Evolutionary conservation across 2,888 invertebrate genomes (phyloP).

Genomic region (Pseudococcus longispinus): DNA sequence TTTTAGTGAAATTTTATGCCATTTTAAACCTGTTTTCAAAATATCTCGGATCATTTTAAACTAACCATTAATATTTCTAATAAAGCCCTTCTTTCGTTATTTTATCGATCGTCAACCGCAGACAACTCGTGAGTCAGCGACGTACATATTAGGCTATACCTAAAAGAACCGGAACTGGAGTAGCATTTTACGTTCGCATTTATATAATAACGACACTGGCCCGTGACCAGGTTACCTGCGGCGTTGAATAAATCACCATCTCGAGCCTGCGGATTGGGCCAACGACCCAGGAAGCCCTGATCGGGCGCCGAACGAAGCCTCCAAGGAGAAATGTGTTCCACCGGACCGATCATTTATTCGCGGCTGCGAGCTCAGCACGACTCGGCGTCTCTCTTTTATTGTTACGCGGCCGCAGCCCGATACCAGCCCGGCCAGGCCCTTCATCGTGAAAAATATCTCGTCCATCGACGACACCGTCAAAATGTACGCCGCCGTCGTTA

Average conservation of each 20-base stretch:
- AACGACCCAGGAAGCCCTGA: neutral
- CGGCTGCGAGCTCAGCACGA: neutral
- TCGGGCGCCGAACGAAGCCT: neutral
- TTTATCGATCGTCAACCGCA: no score
- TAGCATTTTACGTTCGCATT: no score
- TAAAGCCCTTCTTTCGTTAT: no score
- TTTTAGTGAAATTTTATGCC: no score
- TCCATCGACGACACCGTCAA: neutral
- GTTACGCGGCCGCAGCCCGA: neutral
- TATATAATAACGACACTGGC: no score
- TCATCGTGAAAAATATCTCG: neutral
- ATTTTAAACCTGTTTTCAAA: no score
- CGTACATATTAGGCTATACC: no score
- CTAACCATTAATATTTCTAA: no score
- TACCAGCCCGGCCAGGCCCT: neutral
- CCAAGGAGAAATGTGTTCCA: neutral
- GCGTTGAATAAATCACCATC: neutral
- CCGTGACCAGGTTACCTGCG: neutral
- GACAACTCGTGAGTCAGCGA: no score
- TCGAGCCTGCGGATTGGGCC: neutral
- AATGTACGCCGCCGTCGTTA: neutral
- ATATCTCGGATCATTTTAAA: no score
- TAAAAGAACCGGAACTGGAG: no score
- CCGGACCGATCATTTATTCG: neutral
- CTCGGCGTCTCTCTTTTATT: neutral